These are phyloP conservation scores for Hedya salicella DNA, from an alignment of 2,888 invertebrate genomes.

Conservation along the genomic window DNA sequence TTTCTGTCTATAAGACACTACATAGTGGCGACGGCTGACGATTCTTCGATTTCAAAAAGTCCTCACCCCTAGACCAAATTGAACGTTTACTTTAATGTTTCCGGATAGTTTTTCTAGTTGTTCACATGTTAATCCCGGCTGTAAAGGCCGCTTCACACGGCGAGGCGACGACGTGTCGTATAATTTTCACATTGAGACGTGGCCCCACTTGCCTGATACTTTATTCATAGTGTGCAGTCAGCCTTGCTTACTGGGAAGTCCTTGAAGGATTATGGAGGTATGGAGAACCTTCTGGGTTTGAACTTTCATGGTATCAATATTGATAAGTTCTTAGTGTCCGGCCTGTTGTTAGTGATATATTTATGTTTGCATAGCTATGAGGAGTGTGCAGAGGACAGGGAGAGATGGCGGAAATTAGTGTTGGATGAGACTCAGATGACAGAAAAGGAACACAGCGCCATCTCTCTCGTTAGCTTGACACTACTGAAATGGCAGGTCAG, in stretches of 20 bases:
- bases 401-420: too few species aligned
- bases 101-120: background rate
- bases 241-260: constrained; percentile 20
- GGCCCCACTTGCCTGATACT: constrained; percentile 60
- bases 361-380: too few species aligned
- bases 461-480: too few species aligned
- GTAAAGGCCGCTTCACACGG: constrained; percentile 40
- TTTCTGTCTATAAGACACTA: too few species aligned
- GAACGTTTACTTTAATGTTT: background rate
- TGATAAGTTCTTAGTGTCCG: background rate
- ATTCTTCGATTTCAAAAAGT: too few species aligned
- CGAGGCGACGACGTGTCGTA: constrained; percentile 51
- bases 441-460: too few species aligned
- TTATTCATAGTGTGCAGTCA: constrained; percentile 59
- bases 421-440: too few species aligned
- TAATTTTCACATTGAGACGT: constrained; percentile 76
- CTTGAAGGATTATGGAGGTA: constrained; percentile 6
- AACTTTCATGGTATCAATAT: background rate
- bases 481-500: too few species aligned
- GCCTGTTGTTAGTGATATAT: too few species aligned
- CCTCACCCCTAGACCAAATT: background rate
- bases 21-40: too few species aligned
- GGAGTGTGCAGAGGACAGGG: too few species aligned
- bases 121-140: background rate
- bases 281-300: background rate